Evolutionary conservation across 2,888 invertebrate genomes (phyloP), one percentile per base, ranked within the genome.

Genomic region (Aspidapion aeneum): DNA sequence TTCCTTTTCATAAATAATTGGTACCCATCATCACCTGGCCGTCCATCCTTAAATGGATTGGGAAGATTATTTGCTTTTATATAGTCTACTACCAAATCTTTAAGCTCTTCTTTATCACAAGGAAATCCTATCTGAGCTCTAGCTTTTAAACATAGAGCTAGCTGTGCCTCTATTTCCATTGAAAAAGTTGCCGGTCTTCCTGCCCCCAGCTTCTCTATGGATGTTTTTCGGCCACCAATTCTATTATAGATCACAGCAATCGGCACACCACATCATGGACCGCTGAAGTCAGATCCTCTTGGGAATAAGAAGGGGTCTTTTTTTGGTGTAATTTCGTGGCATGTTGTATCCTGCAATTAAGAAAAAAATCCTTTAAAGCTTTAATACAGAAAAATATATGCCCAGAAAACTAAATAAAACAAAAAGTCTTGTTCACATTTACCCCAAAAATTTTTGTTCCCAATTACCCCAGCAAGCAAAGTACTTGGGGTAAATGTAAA

Each of bases 91-190:
- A 68, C 57, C 20, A 68, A 56, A 49, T 66, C 60, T 52, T 49
- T 55, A 18, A 71, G 50, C 54, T 72, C 70, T 55, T 64, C 60
- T 56, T 69, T 71, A 55, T 68, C 61, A 66, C 69, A 71, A 20
- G 71, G 73, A 59, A 63, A 69, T 7, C 73, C 71, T 61, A 71
- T 67, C 63, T 58, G 22, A 50, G 70, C 64, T 58, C 70, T 58
- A 20, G 65, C 66, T 54, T 62, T 59, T 7, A 71, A 55, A 63
- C 71, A 72, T 60, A 7, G 7, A 7, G 16, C 35, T 7, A 35
- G 3, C 12, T 35, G 3, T 35, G 12, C 3, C 12, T 35, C 35
- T 35, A 12, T 35, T 35, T 35, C 35, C 12, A 12, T 12, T 35
- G 35, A 35, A 35, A 35, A 7, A 7, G 3, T 12, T 7, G 54